Base-by-base conservation (phyloP, 1,140 invertebrate genomes). In the Leptopilina boulardi region DNA sequence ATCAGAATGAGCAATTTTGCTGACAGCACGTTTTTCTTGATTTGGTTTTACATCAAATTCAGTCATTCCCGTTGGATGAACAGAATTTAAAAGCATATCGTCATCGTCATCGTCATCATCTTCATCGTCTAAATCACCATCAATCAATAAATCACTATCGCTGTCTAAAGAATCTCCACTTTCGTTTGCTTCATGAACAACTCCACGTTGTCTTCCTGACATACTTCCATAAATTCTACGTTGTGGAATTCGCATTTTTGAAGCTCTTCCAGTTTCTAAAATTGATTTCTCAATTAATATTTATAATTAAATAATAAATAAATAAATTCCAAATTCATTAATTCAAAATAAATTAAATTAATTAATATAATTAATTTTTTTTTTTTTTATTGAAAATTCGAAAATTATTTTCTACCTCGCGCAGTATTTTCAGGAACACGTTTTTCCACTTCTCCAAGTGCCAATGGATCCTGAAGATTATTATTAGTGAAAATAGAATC, bases 191-290 rank as follows among this genome's bases (percentile, higher is more conserved):
- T 92, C 92, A 30, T 87, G 87, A 34, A 88, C 87, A 2, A 80
- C 82, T 51, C 86, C 88, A 23, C 85, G 81, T 38, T 87, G 89
- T 30, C 89, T 84, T 59, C 90, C 92, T 8, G 91, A 91, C 92
- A 93, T 92, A 42, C 90, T 92, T 13, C 92, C 92, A 77, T 92
- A 93, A 59, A 93, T 89, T 66, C 90, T 85, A 41, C 91, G 85
- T 77, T 91, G 88, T 0, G 84, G 77, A 13, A 88, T 78, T 70
- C 90, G 88, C 6, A 87, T 79, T 74, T 87, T 85, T 0, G 89
- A 87, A 0, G 87, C 77, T 82, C 87, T 88, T 23, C 82, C 86
- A 15, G 83, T 56, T 21, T 80, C 87, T 89, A 26, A 19, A 77
- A 71, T 30, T n/a, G 1, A n/a, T n/a, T 30, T 66, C 34, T 71